Evolutionary conservation across 2,888 invertebrate species (phyloP), one percentile per base, ranked within the genome.

Genomic region (Macaria notata): DNA sequence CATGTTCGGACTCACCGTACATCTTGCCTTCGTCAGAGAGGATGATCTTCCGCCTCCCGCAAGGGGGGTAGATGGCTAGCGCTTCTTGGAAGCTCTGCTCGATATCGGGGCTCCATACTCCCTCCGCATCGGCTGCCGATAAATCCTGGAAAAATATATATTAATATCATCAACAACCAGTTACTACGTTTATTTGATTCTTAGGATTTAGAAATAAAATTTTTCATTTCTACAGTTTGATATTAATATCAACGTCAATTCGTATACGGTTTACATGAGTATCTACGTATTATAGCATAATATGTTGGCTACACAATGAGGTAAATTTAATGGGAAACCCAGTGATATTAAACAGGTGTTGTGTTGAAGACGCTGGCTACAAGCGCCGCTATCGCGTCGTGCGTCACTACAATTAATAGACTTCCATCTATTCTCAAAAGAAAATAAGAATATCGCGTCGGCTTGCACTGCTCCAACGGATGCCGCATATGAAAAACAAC

Each of bases 51-150:
- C 99, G 94, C 77, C 99, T 93, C 70, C 99, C 99, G 92, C 99
- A 99, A 66, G 99, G 99, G 63, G 99, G 99, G 93, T 99, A 99
- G 86, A 99, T 99, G 79, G 99, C 98, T 85, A 99, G 94, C 68
- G 99, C 99, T 93, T 99, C 99, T 91, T 99, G 99, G 93, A 99
- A 99, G 93, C 98, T 98, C 93, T 99, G 99, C 92, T 99, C 99
- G 91, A 99, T 99, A 92, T 99, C 99, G 70, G 99, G 98, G 92
- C 98, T 98, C 99, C 99, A 99, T 62, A 99, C 99, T 75, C 99
- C 99, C 92, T 99, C 99, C 73, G 99, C 99, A 92, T 99, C 99
- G 73, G 98, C 96, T 76, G 98, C 98, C 84, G 97, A 97, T 88
- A 97, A 93, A 89, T 97, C 97, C 93, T 97, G 96, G 8, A 59